phyloP scores from a whole-genome alignment of 2,113 vertebrate species.

The Calidris pygmaea region DNA sequence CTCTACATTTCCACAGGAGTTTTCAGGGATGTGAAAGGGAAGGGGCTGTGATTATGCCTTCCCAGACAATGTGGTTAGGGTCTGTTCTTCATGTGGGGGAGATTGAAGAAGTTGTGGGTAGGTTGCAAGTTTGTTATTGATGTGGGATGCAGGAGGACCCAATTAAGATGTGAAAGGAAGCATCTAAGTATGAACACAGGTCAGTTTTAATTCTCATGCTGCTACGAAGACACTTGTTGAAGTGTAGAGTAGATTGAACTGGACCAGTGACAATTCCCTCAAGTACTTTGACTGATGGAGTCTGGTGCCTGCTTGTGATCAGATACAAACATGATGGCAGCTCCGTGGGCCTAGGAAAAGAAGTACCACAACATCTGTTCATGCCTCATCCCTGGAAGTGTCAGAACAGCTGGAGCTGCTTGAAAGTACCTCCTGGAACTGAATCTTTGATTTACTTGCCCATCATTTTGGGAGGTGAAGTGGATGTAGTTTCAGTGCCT shows the following conservation, averaged over 20 bases:
- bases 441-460: not conserved
- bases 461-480: not conserved
- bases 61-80: not conserved
- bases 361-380: not conserved
- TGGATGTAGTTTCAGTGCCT: not conserved
- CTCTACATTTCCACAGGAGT: not conserved
- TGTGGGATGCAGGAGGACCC: not conserved
- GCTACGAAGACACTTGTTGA: not conserved
- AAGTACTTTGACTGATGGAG: not conserved
- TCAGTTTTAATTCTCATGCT: not conserved
- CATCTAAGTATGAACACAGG: not conserved
- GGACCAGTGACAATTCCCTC: not conserved
- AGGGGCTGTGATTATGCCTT: not conserved
- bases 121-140: not conserved
- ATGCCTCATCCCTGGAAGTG: not conserved
- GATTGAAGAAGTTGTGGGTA: not conserved
- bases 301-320: not conserved
- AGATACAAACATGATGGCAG: not conserved
- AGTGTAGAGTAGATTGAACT: not conserved
- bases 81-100: not conserved
- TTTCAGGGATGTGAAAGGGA: not conserved
- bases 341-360: not conserved
- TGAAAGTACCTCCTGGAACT: not conserved
- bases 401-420: not conserved
- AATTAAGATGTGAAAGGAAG: not conserved